These are phyloP conservation scores for Leptogaster cylindrica DNA, from an alignment of 2,888 invertebrate genomes.

Conservation along the genomic window DNA sequence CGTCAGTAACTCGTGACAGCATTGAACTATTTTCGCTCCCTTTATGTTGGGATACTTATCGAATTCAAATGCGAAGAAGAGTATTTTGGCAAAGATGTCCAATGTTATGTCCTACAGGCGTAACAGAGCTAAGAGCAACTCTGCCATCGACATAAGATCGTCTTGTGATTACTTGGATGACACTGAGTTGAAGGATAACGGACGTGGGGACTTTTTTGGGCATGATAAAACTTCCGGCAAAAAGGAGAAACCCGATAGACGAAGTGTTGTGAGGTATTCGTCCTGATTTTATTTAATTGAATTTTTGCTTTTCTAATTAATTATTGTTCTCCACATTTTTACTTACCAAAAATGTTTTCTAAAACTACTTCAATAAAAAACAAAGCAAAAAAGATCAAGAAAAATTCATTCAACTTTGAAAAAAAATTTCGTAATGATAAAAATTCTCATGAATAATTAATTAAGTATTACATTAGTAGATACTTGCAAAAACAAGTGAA, in stretches of 20 bases:
- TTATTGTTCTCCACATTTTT: too few species aligned
- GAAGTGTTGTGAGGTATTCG: constrained; percentile 60
- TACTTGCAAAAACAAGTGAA: too few species aligned
- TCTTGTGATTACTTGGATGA: not conserved
- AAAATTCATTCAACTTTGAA: too few species aligned
- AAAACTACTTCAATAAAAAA: too few species aligned
- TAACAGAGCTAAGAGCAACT: constrained; percentile 59
- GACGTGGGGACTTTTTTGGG: constrained; percentile 41
- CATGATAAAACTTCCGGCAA: constrained; percentile 50
- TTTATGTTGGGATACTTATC: constrained; percentile 58
- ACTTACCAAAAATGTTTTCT: too few species aligned
- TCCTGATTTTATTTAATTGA: not conserved
- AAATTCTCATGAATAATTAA: too few species aligned
- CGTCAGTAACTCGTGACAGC: not conserved
- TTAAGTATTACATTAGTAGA: too few species aligned
- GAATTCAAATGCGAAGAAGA: constrained; percentile 60
- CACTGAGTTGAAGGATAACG: constrained; percentile 44
- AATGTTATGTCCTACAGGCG: constrained; percentile 60
- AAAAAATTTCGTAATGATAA: too few species aligned
- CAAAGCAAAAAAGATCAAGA: too few species aligned
- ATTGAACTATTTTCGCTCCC: constrained; percentile 23
- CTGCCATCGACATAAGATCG: constrained; percentile 56
- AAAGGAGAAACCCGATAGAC: constrained; percentile 60
- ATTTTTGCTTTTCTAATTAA: not conserved
- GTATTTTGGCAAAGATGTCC: constrained; percentile 60